Percentiles rank a stretch among this genome's conserved stretches.
Evolutionary conservation across 1,140 invertebrate species (phyloP).

Genomic region (Zaprionus capensis): DNA sequence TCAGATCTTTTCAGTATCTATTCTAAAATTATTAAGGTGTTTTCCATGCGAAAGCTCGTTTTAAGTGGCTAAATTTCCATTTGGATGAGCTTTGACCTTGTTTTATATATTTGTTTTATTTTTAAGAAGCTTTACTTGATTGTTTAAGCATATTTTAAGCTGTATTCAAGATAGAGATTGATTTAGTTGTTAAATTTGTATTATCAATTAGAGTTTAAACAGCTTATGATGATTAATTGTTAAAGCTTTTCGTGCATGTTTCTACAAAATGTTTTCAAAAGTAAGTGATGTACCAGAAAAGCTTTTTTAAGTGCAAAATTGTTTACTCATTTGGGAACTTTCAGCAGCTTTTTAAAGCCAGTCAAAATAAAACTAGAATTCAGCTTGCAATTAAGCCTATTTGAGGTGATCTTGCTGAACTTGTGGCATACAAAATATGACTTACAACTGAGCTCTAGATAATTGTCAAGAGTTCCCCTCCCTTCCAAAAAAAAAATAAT

Average conservation of each 20-base stretch:
- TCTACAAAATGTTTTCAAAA: too few species aligned
- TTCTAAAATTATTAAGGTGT: not conserved
- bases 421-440: not conserved
- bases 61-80: not conserved
- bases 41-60: not conserved
- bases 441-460: not conserved
- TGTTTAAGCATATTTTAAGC: too few species aligned
- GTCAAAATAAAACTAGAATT: not conserved
- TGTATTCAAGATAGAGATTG: too few species aligned
- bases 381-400: not conserved
- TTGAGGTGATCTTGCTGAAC: not conserved
- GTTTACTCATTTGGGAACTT: too few species aligned
- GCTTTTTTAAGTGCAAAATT: too few species aligned
- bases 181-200: too few species aligned
- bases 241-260: too few species aligned
- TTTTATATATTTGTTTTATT: not conserved
- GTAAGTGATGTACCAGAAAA: too few species aligned
- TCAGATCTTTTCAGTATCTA: not conserved
- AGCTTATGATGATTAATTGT: too few species aligned
- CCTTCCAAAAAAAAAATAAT: not conserved
- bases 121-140: not conserved
- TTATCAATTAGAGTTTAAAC: too few species aligned
- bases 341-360: too few species aligned
- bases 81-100: not conserved
- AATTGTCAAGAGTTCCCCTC: not conserved